These are phyloP conservation scores for Podabrus alpinus DNA, from an alignment of 2,888 invertebrate species.

Conservation along the genomic window DNA sequence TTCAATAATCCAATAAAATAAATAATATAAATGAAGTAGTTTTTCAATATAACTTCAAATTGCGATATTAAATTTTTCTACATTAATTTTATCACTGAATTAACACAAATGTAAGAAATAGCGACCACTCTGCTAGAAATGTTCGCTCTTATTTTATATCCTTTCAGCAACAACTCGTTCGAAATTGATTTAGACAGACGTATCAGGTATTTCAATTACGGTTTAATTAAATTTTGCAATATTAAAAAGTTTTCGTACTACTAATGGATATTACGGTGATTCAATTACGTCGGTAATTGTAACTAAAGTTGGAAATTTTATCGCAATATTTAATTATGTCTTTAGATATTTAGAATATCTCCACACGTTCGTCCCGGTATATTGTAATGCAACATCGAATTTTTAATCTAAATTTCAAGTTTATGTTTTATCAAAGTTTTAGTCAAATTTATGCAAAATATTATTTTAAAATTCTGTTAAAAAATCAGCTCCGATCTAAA, in stretches of 20 bases:
- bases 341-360: too few relatives aligned
- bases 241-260: constrained; percentile 8
- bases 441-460: background rate
- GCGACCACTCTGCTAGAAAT: constrained; percentile 11
- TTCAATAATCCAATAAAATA: background rate
- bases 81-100: background rate
- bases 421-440: background rate
- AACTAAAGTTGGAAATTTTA: background rate
- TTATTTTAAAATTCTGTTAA: background rate
- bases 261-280: constrained; percentile 6
- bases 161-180: constrained; percentile 28
- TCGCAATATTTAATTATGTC: background rate
- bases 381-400: background rate
- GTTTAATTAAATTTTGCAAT: constrained; percentile 32
- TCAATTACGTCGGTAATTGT: background rate
- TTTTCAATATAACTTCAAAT: background rate
- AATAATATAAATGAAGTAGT: background rate
- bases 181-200: constrained; percentile 34
- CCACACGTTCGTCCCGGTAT: background rate
- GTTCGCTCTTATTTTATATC: constrained; percentile 20
- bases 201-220: constrained; percentile 34
- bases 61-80: background rate
- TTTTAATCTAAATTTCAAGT: background rate
- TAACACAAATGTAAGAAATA: background rate
- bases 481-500: background rate